Evolutionary conservation across 2,113 vertebrate species (phyloP).

Genomic region (Aegotheles bennettii): DNA sequence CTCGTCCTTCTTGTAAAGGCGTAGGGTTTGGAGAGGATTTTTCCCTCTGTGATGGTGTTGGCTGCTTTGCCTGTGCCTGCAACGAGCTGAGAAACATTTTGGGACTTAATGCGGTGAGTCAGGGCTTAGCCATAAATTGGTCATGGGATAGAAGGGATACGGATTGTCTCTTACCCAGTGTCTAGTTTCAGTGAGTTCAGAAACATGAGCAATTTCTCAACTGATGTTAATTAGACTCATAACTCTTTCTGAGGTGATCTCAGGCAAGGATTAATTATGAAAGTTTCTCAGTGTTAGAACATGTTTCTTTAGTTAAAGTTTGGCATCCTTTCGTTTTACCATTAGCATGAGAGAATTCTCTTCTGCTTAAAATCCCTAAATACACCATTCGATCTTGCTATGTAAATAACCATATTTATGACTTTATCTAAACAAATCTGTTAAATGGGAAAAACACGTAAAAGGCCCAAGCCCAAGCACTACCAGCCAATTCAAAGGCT

Average conservation of each 20-base stretch:
- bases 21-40: neutral
- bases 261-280: constrained; percentile 35
- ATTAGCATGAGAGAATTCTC: neutral
- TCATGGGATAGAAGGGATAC: constrained; percentile 20
- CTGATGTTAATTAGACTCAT: constrained; percentile 16
- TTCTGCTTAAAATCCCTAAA: neutral
- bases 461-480: neutral
- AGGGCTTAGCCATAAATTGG: constrained; percentile 9
- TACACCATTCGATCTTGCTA: neutral
- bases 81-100: neutral
- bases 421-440: constrained; percentile 8
- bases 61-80: neutral
- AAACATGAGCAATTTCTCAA: constrained; percentile 13
- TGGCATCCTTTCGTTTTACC: neutral
- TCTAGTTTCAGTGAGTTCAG: constrained; percentile 17
- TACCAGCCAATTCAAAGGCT: neutral
- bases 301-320: constrained; percentile 10
- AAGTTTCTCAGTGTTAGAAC: constrained; percentile 2
- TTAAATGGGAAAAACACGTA: neutral
- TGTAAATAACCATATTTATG: neutral
- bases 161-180: neutral
- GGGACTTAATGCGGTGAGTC: neutral
- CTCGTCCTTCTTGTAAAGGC: neutral
- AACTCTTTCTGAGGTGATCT: constrained; percentile 28
- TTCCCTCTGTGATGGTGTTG: rapidly evolving